Evolutionary conservation across 2,888 invertebrate species (phyloP).

Genomic region (Diogma glabrata): DNA sequence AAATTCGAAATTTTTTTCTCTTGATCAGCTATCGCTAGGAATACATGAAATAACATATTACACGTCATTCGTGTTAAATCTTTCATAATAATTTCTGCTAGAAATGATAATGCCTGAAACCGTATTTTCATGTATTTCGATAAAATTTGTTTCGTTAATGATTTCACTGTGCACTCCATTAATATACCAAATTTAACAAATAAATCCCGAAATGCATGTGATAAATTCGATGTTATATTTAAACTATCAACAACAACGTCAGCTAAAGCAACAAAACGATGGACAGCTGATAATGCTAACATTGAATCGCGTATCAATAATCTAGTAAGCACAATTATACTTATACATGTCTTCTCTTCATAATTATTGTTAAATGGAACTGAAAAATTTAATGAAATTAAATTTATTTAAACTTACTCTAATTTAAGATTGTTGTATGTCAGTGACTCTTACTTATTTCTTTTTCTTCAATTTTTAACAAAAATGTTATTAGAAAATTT

Average conservation of each 20-base stretch:
- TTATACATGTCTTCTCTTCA: background rate
- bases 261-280: background rate
- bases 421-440: background rate
- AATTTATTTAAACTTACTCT: too few relatives aligned
- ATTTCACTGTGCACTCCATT: slow-evolving; percentile 4
- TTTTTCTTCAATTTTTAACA: background rate
- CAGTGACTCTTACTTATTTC: background rate
- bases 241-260: background rate
- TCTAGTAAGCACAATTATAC: background rate
- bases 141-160: background rate
- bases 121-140: background rate
- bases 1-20: slow-evolving; percentile 5
- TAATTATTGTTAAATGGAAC: background rate
- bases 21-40: background rate
- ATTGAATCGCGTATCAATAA: background rate
- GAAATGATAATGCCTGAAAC: background rate
- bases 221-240: background rate
- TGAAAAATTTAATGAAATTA: background rate
- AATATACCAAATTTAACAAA: slow-evolving; percentile 7
- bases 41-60: background rate
- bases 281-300: background rate
- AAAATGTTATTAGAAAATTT: background rate
- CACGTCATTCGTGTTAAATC: slow-evolving; percentile 6
- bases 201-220: slow-evolving; percentile 4
- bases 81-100: slow-evolving; percentile 5